Conservation (phyloP, 2,113 vertebrate species). For the Xerus inauris region DNA sequence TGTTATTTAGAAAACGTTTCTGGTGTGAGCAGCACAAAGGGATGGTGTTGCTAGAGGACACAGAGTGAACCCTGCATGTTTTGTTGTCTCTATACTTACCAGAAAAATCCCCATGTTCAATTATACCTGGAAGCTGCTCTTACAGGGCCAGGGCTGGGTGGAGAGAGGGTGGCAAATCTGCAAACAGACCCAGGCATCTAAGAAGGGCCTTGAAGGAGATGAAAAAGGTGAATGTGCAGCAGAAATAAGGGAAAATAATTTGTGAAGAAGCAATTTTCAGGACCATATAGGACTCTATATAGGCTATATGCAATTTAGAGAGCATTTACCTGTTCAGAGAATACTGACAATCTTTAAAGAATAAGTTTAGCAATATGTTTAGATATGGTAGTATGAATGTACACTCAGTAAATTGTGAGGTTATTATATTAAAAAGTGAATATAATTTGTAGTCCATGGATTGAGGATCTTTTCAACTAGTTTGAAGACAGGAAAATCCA, state of each 20-base stretch:
- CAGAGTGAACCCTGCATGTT: neutral
- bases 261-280: neutral
- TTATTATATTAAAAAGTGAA: neutral
- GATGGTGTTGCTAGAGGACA: neutral
- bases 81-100: neutral
- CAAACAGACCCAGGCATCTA: neutral
- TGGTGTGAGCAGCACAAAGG: neutral
- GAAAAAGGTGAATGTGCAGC: neutral
- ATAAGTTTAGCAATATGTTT: neutral
- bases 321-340: neutral
- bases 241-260: neutral
- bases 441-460: neutral
- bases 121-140: neutral
- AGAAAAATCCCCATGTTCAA: neutral
- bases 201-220: rapidly evolving
- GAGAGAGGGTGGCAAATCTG: rapidly evolving
- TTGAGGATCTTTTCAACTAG: slow-evolving; percentile 3
- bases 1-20: neutral
- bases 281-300: too few species aligned
- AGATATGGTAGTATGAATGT: neutral
- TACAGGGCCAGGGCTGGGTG: neutral
- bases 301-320: neutral
- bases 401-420: neutral
- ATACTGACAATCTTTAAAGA: neutral
- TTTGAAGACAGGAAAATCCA: slow-evolving; percentile 15